Conservation (phyloP, 2,113 vertebrate species). For the Microcebus murinus region DNA sequence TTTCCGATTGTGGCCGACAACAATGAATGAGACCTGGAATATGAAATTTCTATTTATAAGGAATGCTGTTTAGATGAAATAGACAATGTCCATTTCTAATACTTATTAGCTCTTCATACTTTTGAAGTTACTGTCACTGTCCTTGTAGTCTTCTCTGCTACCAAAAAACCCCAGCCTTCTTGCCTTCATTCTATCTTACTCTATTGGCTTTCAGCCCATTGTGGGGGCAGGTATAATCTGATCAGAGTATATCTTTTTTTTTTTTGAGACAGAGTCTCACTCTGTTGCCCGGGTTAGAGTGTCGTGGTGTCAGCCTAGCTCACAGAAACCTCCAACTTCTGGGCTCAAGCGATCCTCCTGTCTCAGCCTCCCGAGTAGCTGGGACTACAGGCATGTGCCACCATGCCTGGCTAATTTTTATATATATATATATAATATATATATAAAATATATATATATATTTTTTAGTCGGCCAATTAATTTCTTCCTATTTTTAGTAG, state of each 20-base stretch:
- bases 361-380: too few relatives aligned
- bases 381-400: too few relatives aligned
- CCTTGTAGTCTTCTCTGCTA: not conserved
- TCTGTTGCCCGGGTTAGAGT: too few relatives aligned
- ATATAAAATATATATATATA: too few relatives aligned
- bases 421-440: too few relatives aligned
- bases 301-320: too few relatives aligned
- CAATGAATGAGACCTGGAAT: not conserved
- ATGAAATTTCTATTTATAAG: not conserved
- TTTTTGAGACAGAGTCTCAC: too few relatives aligned
- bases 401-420: too few relatives aligned
- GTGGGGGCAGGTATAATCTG: not conserved
- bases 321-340: too few relatives aligned
- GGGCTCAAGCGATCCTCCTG: too few relatives aligned
- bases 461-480: too few relatives aligned
- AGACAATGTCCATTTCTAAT: not conserved
- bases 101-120: not conserved
- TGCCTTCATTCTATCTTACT: not conserved
- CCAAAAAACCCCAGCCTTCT: not conserved
- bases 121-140: not conserved
- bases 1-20: not conserved
- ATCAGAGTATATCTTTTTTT: not conserved
- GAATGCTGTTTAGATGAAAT: not conserved
- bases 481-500: too few relatives aligned
- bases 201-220: not conserved